Evolutionary conservation across 2,888 invertebrate genomes (phyloP).

Genomic region (Drosophila gaucha): DNA sequence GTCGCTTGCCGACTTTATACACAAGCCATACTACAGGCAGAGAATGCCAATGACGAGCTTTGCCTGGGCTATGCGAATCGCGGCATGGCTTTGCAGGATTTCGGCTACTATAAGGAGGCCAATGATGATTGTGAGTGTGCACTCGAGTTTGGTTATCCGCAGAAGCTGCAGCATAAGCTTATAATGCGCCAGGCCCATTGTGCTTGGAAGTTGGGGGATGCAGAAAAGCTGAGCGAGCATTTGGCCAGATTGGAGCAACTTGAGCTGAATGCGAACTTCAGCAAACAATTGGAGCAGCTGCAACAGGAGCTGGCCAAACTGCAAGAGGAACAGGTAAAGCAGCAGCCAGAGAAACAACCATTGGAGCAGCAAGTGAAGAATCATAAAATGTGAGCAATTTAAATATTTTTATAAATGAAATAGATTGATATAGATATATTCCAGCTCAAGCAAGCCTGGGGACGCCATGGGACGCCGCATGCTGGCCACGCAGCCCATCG

Average conservation of each 20-base stretch:
- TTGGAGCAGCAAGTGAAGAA: not conserved
- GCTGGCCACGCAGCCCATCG: conserved; percentile 86
- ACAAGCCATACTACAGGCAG: conserved; percentile 76
- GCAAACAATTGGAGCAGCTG: conserved; percentile 49
- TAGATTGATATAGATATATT: not conserved
- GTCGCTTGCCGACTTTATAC: conserved; percentile 77
- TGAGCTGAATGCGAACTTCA: conserved; percentile 52
- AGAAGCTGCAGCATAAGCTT: conserved; percentile 67
- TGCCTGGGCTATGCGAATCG: conserved; percentile 82
- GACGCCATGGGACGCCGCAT: conserved; percentile 74
- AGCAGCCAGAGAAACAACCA: not conserved
- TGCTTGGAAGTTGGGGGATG: conserved; percentile 57
- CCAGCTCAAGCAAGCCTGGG: conserved; percentile 25
- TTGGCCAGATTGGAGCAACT: conserved; percentile 34
- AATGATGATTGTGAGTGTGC: conserved; percentile 82
- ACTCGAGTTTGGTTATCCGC: conserved; percentile 70
- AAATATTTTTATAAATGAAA: not conserved
- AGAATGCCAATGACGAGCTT: conserved; percentile 56
- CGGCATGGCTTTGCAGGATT: conserved; percentile 79
- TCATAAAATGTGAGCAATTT: conserved; percentile 18
- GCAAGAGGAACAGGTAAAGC: not conserved
- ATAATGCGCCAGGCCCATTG: conserved; percentile 74
- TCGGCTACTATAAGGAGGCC: conserved; percentile 79
- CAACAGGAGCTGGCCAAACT: conserved; percentile 23
- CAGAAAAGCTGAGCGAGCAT: conserved; percentile 43